Base-by-base conservation (phyloP, 2,113 vertebrate genomes). In the Anhinga anhinga region DNA sequence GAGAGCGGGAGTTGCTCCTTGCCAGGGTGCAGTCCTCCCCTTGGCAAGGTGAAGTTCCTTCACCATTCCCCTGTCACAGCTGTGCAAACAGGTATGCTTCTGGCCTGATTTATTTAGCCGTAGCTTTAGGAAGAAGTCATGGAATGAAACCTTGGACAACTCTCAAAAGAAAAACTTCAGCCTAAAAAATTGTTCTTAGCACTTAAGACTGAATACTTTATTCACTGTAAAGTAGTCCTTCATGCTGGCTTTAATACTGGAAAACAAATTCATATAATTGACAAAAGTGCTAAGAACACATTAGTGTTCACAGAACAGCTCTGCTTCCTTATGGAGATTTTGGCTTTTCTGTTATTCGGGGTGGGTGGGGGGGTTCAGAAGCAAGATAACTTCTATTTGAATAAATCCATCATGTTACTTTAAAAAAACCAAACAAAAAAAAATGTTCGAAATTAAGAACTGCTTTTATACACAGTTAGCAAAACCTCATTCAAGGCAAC, bases 11-110 rank as follows among this genome's bases (percentile, higher is more conserved):
- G 61, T 9, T 32, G 23, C 47, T 44, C 44, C 52, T 76, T 71
- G 70, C 45, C 69, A 69, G 59, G 40, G 22, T 47, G 30, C 53
- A 90, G 62, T 69, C 74, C 79, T 82, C 91, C n/a, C 53, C 59
- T 73, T 91, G 65, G 65, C 83, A 86, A 93, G 55, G 61, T 65
- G 65, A 53, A 61, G 55, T 32, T 91, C 36, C 56, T 50, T 49
- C 56, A n/a, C 40, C 27, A 10, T 88, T 86, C n/a, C 65, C 71
- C 55, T 87, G 40, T 50, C 88, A 95, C 71, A 93, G 74, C 50
- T 91, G 79, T 70, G 47, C 70, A 67, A 58, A 91, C 84, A 94
- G 80, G 80, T 90, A 86, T 15, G 56, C 56, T 76, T 27, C 77
- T 93, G 61, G 42, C 29, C 83, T 71, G 25, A 83, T 86, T 94